Evolutionary conservation across 2,113 vertebrate species (phyloP).

Genomic region (Tylochromis polylepis): DNA sequence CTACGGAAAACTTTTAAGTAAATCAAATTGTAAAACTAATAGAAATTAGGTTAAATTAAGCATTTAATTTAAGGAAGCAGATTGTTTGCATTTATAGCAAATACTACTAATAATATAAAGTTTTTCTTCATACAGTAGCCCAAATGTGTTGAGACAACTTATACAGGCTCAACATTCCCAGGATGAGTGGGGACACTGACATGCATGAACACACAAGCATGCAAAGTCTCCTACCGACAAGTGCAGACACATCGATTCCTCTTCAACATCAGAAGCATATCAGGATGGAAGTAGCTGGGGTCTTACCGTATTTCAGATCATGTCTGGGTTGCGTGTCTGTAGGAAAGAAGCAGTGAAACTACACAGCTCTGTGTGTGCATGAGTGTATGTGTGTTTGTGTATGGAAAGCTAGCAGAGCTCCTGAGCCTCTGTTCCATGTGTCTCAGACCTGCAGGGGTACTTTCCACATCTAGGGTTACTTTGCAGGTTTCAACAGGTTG

Average conservation of each 20-base stretch:
- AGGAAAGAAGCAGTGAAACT: constrained; percentile 9
- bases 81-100: neutral
- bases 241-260: constrained; percentile 42
- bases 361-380: neutral
- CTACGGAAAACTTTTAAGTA: neutral
- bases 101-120: neutral
- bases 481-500: constrained; percentile 68
- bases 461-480: constrained; percentile 72
- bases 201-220: neutral
- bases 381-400: neutral
- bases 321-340: constrained; percentile 50
- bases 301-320: constrained; percentile 50
- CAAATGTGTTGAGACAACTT: neutral
- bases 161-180: neutral
- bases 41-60: neutral
- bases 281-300: constrained; percentile 17
- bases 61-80: neutral
- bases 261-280: constrained; percentile 24
- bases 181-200: neutral
- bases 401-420: neutral
- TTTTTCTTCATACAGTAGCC: neutral
- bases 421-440: neutral
- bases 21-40: neutral
- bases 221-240: neutral
- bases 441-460: constrained; percentile 58